Evolutionary conservation across 1,140 invertebrate genomes (phyloP).

Genomic region (Conus betulinus): DNA sequence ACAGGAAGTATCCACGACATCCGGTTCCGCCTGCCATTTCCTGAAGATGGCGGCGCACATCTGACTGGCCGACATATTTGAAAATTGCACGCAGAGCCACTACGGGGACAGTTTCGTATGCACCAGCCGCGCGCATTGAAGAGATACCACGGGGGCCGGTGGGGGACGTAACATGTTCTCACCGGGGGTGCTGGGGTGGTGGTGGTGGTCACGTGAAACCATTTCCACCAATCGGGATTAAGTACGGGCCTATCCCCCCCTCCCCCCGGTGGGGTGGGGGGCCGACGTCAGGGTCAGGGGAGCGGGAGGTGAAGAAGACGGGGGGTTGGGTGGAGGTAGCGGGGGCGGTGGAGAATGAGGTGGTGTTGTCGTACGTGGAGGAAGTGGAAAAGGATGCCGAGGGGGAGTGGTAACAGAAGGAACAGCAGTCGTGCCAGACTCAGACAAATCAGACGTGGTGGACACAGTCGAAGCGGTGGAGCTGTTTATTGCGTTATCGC

Average conservation of each 20-base stretch:
- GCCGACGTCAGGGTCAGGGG: too few relatives aligned
- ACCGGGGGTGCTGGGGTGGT: not conserved
- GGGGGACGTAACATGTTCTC: constrained; percentile 17
- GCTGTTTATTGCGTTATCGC: constrained; percentile 23
- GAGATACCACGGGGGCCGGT: constrained; percentile 9
- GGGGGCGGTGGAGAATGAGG: too few relatives aligned
- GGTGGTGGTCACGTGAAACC: not conserved
- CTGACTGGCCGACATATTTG: not conserved
- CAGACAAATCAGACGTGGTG: constrained; percentile 6
- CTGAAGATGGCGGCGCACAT: not conserved
- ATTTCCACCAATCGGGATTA: not conserved
- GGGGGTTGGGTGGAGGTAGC: not conserved
- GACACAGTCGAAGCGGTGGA: constrained; percentile 15
- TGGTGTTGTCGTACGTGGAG: not conserved
- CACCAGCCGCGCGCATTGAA: not conserved
- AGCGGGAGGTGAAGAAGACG: not conserved
- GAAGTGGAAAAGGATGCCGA: not conserved
- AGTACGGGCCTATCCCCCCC: not conserved
- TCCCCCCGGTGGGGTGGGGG: not conserved
- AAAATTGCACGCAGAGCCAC: not conserved
- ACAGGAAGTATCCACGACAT: constrained; percentile 15
- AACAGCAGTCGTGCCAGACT: not conserved
- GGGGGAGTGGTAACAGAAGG: not conserved
- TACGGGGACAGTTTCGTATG: constrained; percentile 1
- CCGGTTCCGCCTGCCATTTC: not conserved